Conservation (phyloP, 2,797 vertebrate genomes). For the Neoniphon sammara region DNA sequence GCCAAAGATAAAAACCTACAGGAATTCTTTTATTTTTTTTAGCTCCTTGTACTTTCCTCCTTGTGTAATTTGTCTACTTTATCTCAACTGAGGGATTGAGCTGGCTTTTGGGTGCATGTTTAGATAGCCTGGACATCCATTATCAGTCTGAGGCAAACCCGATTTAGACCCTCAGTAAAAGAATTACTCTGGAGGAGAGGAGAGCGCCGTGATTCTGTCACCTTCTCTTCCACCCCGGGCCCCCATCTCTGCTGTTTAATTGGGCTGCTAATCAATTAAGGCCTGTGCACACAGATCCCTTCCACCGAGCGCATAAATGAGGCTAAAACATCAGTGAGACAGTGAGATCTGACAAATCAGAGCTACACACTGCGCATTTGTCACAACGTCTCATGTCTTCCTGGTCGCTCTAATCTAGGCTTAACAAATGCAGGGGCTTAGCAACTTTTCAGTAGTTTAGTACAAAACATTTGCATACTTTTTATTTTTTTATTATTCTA, state of each 20-base stretch:
- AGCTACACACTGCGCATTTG: background rate
- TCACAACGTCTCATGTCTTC: background rate
- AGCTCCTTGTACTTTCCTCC: conserved; percentile 41
- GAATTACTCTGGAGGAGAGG: conserved; percentile 61
- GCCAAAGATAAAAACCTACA: conserved; percentile 8
- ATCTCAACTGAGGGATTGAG: conserved; percentile 65
- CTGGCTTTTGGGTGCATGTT: conserved; percentile 69
- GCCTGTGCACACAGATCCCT: conserved; percentile 17
- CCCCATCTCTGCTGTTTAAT: conserved; percentile 62
- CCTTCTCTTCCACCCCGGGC: conserved; percentile 21
- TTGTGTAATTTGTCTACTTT: conserved; percentile 66
- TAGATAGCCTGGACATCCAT: conserved; percentile 71
- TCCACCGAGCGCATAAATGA: conserved; percentile 49
- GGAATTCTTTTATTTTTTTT: conserved; percentile 3
- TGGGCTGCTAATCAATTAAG: conserved; percentile 68
- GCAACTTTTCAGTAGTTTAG: background rate
- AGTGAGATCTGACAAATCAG: conserved; percentile 10
- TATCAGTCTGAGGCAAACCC: conserved; percentile 72
- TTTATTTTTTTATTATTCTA: no score
- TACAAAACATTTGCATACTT: background rate
- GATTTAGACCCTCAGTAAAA: conserved; percentile 63
- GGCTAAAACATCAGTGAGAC: conserved; percentile 21
- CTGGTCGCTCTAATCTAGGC: background rate
- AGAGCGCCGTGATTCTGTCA: conserved; percentile 45
- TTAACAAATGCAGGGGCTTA: background rate